phyloP scores from a whole-genome alignment of 2,113 vertebrate species.

The Odontesthes bonariensis region DNA sequence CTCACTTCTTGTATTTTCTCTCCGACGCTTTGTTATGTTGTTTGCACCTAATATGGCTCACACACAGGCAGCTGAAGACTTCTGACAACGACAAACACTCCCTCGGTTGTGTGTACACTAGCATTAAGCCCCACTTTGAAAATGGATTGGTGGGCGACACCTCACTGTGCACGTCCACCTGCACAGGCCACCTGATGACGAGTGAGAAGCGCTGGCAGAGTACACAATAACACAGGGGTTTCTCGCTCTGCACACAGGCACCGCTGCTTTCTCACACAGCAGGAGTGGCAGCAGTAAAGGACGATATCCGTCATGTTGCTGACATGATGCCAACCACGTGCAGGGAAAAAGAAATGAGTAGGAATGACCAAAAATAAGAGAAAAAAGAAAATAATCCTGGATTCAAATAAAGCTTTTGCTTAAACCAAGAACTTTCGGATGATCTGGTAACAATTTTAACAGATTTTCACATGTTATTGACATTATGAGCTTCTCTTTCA shows the following conservation, averaged over 20 bases:
- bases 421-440: no score
- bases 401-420: no score
- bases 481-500: no score
- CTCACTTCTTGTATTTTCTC: conserved; percentile 4
- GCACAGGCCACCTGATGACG: background rate
- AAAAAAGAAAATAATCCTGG: no score
- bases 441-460: no score
- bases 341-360: background rate
- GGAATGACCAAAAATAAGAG: background rate
- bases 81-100: conserved; percentile 23
- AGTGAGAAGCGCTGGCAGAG: background rate
- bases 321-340: background rate
- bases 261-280: no score
- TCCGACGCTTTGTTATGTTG: conserved; percentile 10
- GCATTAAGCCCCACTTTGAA: conserved; percentile 34
- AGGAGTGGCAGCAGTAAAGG: background rate
- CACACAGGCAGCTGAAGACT: background rate
- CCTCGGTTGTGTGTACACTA: background rate
- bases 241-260: no score
- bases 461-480: no score
- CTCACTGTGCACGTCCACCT: background rate
- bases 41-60: background rate
- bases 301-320: background rate
- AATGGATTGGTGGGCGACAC: conserved; percentile 26
- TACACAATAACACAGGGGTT: background rate